Percentiles rank a stretch among this genome's conserved stretches.
Evolutionary conservation across 1,140 invertebrate genomes (phyloP).

Genomic region (Pararge aegeria): DNA sequence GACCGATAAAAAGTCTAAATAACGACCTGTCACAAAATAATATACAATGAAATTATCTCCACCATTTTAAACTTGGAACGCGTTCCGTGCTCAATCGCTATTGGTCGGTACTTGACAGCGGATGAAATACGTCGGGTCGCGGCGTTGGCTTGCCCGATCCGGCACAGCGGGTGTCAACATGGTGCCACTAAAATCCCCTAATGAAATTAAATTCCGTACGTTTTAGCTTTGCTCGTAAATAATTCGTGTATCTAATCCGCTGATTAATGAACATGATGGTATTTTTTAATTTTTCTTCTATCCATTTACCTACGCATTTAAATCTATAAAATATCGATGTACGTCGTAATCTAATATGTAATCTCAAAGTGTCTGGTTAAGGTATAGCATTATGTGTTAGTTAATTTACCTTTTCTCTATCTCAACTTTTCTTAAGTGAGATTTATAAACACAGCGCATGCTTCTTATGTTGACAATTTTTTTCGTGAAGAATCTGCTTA

Average conservation of each 20-base stretch:
- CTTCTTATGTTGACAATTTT: no score
- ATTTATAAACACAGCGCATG: no score
- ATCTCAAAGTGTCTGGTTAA: no score
- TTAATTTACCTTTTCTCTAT: no score
- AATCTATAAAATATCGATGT: no score
- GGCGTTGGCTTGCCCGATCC: conserved; percentile 47
- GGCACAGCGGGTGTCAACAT: conserved; percentile 72
- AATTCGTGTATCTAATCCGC: conserved; percentile 74
- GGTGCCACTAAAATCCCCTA: conserved; percentile 72
- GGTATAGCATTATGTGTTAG: no score
- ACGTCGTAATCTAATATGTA: no score
- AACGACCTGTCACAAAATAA: conserved; percentile 79
- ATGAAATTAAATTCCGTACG: conserved; percentile 79
- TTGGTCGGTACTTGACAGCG: conserved; percentile 70
- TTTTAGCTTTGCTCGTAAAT: conserved; percentile 75
- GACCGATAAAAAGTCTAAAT: conserved; percentile 74
- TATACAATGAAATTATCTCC: conserved; percentile 78
- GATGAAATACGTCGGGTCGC: conserved; percentile 64
- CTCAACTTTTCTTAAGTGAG: no score
- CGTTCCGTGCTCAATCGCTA: conserved; percentile 39
- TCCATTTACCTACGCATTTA: neutral
- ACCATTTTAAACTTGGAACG: conserved; percentile 72
- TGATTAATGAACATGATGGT: conserved; percentile 63
- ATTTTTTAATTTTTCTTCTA: conserved; percentile 17
- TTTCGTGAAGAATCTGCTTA: no score